phyloP scores from a whole-genome alignment of 2,113 vertebrate species.

The Calidris pugnax region DNA sequence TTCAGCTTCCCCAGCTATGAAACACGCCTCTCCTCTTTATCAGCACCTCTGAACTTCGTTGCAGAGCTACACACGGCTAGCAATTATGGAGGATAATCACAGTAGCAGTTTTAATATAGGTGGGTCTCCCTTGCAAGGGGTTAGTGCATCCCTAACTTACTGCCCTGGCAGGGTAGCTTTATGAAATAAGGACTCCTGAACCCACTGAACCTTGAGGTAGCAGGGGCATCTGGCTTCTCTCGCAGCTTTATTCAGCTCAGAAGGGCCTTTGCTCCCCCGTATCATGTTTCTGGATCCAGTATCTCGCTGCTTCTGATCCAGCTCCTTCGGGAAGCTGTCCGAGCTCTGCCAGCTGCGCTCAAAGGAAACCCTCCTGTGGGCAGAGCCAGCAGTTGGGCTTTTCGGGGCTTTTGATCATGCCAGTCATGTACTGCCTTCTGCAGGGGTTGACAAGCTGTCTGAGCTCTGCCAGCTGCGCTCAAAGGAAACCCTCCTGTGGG shows the following conservation, averaged over 20 bases:
- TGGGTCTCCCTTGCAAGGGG: not conserved
- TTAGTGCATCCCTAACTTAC: not conserved
- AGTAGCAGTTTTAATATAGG: not conserved
- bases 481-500: not conserved
- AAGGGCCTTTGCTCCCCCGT: not conserved
- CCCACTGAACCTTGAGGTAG: not conserved
- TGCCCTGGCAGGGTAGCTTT: not conserved
- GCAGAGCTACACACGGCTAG: not conserved
- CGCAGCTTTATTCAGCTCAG: not conserved
- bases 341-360: not conserved
- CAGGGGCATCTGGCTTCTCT: not conserved
- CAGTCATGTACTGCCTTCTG: not conserved
- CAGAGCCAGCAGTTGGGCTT: not conserved
- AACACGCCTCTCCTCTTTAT: fast-evolving
- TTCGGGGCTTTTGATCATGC: not conserved
- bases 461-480: not conserved
- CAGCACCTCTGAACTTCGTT: not conserved
- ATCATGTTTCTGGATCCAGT: not conserved
- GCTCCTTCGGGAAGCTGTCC: not conserved
- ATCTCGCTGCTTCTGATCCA: not conserved
- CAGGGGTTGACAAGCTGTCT: not conserved
- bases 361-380: not conserved
- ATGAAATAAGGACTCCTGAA: not conserved
- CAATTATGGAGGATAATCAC: fast-evolving
- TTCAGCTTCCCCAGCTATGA: not conserved